Percentiles rank a stretch among this genome's conserved stretches.
phyloP scores from a whole-genome alignment of 2,113 vertebrate species.

The Dendrocopos noguchii region DNA sequence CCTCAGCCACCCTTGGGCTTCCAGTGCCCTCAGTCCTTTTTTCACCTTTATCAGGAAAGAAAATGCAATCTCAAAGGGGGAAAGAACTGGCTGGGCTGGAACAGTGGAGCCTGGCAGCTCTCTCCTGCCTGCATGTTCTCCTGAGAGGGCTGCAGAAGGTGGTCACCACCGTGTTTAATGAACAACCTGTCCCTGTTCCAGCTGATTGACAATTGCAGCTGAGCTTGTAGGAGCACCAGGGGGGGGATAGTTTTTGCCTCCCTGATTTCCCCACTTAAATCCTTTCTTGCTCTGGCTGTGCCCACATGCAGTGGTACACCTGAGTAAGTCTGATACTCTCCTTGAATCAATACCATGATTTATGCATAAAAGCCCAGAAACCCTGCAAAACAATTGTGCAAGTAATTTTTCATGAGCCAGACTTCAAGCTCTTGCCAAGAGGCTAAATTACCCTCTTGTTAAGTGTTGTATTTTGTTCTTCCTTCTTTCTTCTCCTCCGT shows the following conservation, averaged over 20 bases:
- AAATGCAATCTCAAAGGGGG: neutral
- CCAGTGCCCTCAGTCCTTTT: neutral
- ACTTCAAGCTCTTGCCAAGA: constrained; percentile 69
- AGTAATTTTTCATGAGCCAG: constrained; percentile 72
- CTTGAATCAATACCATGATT: constrained; percentile 61
- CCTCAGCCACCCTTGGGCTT: neutral
- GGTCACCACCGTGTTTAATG: neutral
- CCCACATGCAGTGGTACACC: constrained; percentile 37
- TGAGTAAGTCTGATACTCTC: constrained; percentile 43
- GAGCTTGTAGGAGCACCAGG: constrained; percentile 19
- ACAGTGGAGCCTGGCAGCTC: neutral
- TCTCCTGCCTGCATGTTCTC: neutral
- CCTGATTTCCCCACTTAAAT: constrained; percentile 10
- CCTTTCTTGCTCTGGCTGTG: neutral
- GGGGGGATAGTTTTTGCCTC: neutral
- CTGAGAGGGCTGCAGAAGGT: neutral
- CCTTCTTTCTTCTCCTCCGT: constrained; percentile 71
- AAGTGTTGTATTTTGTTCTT: constrained; percentile 70
- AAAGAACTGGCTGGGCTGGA: neutral
- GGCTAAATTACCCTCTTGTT: constrained; percentile 75
- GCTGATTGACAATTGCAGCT: neutral
- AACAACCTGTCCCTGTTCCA: neutral
- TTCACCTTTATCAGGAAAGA: neutral
- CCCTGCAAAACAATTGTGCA: constrained; percentile 39
- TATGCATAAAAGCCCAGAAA: constrained; percentile 62